Percentiles rank a stretch among this genome's conserved stretches.
Conservation (phyloP, 2,888 invertebrate genomes). For the Conomelus anceps region DNA sequence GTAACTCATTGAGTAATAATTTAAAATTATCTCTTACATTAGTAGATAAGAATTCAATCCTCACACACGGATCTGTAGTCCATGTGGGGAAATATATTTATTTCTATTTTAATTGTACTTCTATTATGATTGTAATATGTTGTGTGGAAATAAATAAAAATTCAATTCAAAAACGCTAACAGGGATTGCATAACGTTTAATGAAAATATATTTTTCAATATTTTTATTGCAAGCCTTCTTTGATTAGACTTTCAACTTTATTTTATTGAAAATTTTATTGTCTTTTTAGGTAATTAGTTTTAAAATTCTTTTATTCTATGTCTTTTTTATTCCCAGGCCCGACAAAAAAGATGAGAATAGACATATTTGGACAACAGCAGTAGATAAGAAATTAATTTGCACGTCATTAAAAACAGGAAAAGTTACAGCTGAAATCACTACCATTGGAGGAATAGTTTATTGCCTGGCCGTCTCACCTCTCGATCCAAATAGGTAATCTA, state of each 20-base stretch:
- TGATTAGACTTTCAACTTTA: neutral
- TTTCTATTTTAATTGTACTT: no score
- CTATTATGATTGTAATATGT: no score
- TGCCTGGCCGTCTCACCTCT: slow-evolving; percentile 57
- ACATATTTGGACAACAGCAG: slow-evolving; percentile 53
- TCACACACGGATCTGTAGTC: no score
- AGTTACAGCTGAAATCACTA: slow-evolving; percentile 44
- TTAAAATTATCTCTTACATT: no score
- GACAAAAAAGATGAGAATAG: slow-evolving; percentile 16
- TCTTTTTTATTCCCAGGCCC: neutral
- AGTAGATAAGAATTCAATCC: no score
- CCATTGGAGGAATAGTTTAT: slow-evolving; percentile 59
- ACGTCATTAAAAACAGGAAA: slow-evolving; percentile 43
- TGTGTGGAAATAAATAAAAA: no score
- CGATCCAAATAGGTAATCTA: slow-evolving; percentile 55
- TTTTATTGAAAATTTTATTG: no score
- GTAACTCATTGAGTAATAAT: no score
- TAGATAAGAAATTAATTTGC: slow-evolving; percentile 53
- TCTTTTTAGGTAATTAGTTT: slow-evolving; percentile 1
- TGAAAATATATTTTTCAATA: no score
- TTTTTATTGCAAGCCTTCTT: neutral
- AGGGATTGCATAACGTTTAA: no score
- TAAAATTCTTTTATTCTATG: neutral
- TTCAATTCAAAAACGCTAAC: no score
- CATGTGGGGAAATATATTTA: no score